Conservation (phyloP, 2,113 vertebrate genomes). For the Rhea americana region DNA sequence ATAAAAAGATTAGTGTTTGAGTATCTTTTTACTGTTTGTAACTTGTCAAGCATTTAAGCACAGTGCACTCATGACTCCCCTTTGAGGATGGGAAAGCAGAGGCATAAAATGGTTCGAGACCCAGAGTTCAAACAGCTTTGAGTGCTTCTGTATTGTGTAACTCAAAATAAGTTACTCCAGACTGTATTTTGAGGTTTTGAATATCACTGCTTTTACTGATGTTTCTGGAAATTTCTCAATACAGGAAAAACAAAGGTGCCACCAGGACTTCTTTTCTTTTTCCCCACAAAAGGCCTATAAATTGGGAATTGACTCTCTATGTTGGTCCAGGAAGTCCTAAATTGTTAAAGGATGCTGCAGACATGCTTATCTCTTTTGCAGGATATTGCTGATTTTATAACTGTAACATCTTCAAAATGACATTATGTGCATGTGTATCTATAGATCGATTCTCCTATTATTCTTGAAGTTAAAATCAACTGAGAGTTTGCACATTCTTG, state of each 20-base stretch:
- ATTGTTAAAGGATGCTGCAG: background rate
- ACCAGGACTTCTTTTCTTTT: background rate
- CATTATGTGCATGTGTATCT: background rate
- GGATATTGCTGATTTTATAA: background rate
- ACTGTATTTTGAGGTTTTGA: background rate
- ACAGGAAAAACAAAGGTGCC: background rate
- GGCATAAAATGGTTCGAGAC: background rate
- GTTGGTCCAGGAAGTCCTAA: background rate
- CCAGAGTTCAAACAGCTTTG: background rate
- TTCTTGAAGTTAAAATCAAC: background rate
- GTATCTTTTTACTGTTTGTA: background rate
- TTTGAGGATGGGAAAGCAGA: background rate
- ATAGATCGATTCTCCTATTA: background rate
- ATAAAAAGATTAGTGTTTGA: background rate
- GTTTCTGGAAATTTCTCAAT: background rate
- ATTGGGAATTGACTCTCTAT: background rate
- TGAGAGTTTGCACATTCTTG: background rate
- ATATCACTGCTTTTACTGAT: background rate
- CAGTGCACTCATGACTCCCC: background rate
- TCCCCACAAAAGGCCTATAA: background rate
- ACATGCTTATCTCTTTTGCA: background rate
- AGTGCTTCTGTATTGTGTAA: background rate
- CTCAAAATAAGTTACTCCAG: background rate
- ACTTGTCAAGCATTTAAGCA: background rate
- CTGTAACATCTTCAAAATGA: background rate